Base-by-base conservation (phyloP, 1,140 invertebrate genomes). In the Heliconius himera region DNA sequence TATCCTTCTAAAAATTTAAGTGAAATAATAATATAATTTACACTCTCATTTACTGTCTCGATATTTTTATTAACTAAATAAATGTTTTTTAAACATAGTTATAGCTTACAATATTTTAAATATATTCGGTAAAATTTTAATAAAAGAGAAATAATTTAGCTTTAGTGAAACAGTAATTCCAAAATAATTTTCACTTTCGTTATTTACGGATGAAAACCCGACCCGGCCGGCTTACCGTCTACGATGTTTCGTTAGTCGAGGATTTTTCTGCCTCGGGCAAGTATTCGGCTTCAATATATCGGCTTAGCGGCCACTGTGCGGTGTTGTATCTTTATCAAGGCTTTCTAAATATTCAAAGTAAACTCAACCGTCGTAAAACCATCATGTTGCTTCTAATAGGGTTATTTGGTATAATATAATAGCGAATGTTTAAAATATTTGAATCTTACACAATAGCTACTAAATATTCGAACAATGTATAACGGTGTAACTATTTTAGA, bases 211-310 rank as follows among this genome's bases (percentile, higher is more conserved):
- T 66, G 22, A 66, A 66, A 66, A 66, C 29, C 3, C 60, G 60
- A 29, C 60, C 60, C 22, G 60, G 26, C 60, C 60, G 60, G 60
- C 60, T 66, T 66, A 66, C 60, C 22, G 60, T 66, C 26, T 66
- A 66, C 60, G 60, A 22, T 66, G 60, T 66, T 66, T 66, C 60
- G 26, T 66, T 66, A 66, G 60, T 16, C 26, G 26, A 5, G 60
- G 60, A 66, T 66, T 66, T 66, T 66, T 66, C 60, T 29, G 22
- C 22, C 60, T 29, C 22, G 22, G 56, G 56, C 56, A 29, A 29
- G 22, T 66, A 66, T 66, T 66, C 60, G 60, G 60, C 60, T 66
- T 26, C 60, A 66, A 66, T 66, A 29, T 26, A 22, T 66, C 60
- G 60, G 60, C 60, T 66, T 66, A 66, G 13, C 11, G 60, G 26